These are phyloP conservation scores for Huso huso DNA, from an alignment of 2,797 vertebrate species.

Conservation along the genomic window DNA sequence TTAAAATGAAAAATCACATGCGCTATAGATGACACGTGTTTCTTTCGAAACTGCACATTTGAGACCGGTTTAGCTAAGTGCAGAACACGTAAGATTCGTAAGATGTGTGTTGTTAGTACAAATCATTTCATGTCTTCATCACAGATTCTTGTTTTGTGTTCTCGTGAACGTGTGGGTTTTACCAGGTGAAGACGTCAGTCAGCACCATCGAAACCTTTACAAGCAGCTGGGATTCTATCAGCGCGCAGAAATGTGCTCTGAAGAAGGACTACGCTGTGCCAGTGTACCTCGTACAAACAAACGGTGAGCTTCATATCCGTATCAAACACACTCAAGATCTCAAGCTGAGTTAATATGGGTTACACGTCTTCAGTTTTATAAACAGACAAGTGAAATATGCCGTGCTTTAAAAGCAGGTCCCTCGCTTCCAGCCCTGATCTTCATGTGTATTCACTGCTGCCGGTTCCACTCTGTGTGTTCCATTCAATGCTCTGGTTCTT, in stretches of 20 bases:
- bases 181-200: slow-evolving; percentile 39
- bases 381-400: neutral
- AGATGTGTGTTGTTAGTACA: neutral
- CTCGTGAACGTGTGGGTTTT: neutral
- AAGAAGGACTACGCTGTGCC: slow-evolving; percentile 37
- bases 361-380: neutral
- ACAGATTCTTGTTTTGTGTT: slow-evolving; percentile 3
- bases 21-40: neutral
- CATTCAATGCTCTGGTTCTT: slow-evolving; percentile 13
- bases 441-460: slow-evolving; percentile 1
- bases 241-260: slow-evolving; percentile 41
- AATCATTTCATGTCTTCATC: slow-evolving; percentile 1
- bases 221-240: slow-evolving; percentile 47
- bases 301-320: slow-evolving; percentile 34
- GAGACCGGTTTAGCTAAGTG: neutral
- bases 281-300: slow-evolving; percentile 54
- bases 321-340: neutral
- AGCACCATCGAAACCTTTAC: slow-evolving; percentile 39
- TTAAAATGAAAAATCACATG: neutral
- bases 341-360: neutral
- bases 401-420: too few relatives aligned
- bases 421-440: neutral
- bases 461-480: slow-evolving; percentile 21
- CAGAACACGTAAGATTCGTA: too few relatives aligned
- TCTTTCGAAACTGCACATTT: neutral